Base-by-base conservation (phyloP, 1,140 invertebrate species). In the Dreissena rostriformis region DNA sequence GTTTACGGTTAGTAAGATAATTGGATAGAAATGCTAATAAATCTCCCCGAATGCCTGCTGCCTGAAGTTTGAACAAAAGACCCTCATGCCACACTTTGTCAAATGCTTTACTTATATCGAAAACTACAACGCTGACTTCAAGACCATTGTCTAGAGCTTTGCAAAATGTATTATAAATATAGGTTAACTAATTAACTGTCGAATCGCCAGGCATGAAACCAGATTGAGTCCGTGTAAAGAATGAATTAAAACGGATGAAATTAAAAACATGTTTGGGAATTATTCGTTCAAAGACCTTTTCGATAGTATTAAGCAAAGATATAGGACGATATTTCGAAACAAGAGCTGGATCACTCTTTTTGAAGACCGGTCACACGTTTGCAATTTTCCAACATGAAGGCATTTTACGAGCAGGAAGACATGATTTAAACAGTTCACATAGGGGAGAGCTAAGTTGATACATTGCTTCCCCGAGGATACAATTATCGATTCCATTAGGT, bases 1-100 rank as follows among this genome's bases (percentile, higher is more conserved):
- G 76, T 55, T 5, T 63, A 8, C 85, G 63, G 55, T 73, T 53
- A 12, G 17, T 14, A 8, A 86, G 39, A 78, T 85, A 88, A 26
- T 8, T 39, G 2, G 39, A 39, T 5, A 39, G 39, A 39, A 39
- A 39, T 39, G 39, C 39, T 39, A 39, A 39, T 39, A 39, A 39
- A 5, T 39, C 39, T 39, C 39, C 39, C 39, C 39, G 39, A 39
- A 39, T 39, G 39, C 39, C 39, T 39, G 39, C 39, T 39, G 39
- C 39, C 8, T 39, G 4, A 39, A 39, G 2, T 39, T 70, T 84
- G 26, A 65, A 49, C 17, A 84, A 12, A 17, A 85, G 28, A 15
- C 63, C 71, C 22, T 17, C 29, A 24, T 81, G 84, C 19, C 71
- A 53, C 1, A 82, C 74, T 24, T 29, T 51, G 66, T 87, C 67